Evolutionary conservation across 2,113 vertebrate genomes (phyloP), one percentile per base, ranked within the genome.

Genomic region (Hiodon tergisus): DNA sequence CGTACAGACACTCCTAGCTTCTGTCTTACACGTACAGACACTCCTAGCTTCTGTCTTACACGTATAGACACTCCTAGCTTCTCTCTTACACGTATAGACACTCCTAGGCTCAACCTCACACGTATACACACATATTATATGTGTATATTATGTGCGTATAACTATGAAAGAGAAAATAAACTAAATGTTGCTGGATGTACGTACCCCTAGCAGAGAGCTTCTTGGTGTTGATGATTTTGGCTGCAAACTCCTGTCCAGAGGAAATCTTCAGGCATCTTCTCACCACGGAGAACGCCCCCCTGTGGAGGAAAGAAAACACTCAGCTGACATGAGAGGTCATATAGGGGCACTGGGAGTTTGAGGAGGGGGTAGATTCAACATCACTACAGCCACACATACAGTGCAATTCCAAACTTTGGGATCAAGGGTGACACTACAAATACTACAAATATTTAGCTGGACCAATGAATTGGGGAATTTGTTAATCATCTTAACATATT

Each of bases 161-260:
- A 62, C 31, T 71, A 67, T 76, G 8, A 55, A 60, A 55, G 17
- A 54, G 68, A 71, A 31, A 47, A 2, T 55, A 8, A 46, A 31
- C 31, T 31, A 31, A 31, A 31, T 31, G 31, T 31, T 31, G 31
- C 31, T 31, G 70, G 67, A 47, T 57, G 55, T 59, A 89, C 93
- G 79, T 91, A 98, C 97, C 96, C 92, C 96, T 92, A 83, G 96
- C 95, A 47, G 97, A 98, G 55, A 98, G 94, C 92, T 98, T 98
- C 92, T 98, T 98, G 88, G 97, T 98, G 90, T 98, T 98, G 92
- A 98, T 98, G 85, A 98, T 98, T 94, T 98, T 98, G 89, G 97
- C 96, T 82, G 97, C 97, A 54, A 93, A 98, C 83, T 98, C 96
- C 83, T 98, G 97, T 87, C 95, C 95, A 65, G 94, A 93, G 76